These are phyloP conservation scores for Megalurothrips usitatus DNA, from an alignment of 2,888 invertebrate genomes.

Conservation along the genomic window DNA sequence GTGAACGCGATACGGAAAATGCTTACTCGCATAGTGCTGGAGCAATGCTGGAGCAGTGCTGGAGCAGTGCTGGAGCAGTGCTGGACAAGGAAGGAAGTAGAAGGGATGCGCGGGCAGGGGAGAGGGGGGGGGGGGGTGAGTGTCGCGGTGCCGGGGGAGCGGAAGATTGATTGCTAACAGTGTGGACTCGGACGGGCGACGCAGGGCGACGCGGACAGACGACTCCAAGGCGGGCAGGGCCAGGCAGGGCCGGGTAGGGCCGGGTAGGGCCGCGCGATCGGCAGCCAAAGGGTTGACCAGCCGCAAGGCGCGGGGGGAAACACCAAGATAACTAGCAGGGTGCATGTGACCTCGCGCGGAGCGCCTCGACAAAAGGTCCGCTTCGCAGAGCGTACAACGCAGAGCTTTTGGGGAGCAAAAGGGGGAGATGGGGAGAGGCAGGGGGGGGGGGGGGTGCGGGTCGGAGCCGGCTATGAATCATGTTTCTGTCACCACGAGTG, in stretches of 20 bases:
- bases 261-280: not conserved
- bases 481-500: conserved; percentile 1
- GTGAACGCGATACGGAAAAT: no score
- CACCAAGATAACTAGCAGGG: no score
- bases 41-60: no score
- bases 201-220: not conserved
- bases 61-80: not conserved
- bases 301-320: not conserved
- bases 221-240: not conserved
- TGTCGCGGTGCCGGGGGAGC: no score
- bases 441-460: no score
- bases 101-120: not conserved
- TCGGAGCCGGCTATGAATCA: not conserved
- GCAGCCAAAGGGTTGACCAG: not conserved
- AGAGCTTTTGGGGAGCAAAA: no score
- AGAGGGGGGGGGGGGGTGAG: not conserved
- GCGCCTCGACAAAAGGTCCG: no score
- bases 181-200: not conserved
- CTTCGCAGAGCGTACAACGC: no score
- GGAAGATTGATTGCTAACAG: not conserved
- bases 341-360: no score
- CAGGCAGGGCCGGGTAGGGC: no score
- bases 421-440: no score
- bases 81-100: not conserved
- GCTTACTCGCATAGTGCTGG: no score